phyloP scores from a whole-genome alignment of 1,140 invertebrate species.

The Calliopsis andreniformis region DNA sequence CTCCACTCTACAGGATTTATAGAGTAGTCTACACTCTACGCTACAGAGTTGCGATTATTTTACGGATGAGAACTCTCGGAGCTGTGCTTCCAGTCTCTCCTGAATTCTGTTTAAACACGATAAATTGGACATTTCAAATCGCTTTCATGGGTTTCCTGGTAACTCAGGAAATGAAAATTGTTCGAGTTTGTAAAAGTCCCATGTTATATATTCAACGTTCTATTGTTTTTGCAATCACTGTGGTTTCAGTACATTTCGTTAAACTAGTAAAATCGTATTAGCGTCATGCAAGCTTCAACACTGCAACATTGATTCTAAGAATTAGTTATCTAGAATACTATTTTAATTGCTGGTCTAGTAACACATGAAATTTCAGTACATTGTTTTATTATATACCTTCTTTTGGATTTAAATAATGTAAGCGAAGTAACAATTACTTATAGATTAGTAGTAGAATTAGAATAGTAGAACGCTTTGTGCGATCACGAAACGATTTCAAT shows the following conservation, averaged over 20 bases:
- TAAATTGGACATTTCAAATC: not conserved
- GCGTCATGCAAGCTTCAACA: not conserved
- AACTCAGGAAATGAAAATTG: conserved; percentile 18
- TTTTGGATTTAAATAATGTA: no score
- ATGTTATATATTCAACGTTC: conserved; percentile 11
- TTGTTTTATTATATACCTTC: no score
- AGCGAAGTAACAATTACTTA: no score
- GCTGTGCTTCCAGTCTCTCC: not conserved
- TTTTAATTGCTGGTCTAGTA: conserved; percentile 7
- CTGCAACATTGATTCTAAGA: conserved; percentile 19
- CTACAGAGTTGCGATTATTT: not conserved
- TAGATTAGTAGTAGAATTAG: no score
- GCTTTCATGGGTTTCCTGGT: not conserved
- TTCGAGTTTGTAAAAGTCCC: conserved; percentile 13
- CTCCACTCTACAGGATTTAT: not conserved
- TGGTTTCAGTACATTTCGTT: conserved; percentile 5
- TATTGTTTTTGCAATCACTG: conserved; percentile 13
- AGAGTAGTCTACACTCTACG: no score
- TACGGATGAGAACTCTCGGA: not conserved
- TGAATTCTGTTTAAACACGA: not conserved
- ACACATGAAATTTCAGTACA: no score
- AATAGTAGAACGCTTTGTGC: no score
- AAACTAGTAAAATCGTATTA: not conserved
- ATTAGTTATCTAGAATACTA: not conserved
- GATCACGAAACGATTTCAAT: no score